Base-by-base conservation (phyloP, 2,113 vertebrate genomes). In the Gila orcuttii region DNA sequence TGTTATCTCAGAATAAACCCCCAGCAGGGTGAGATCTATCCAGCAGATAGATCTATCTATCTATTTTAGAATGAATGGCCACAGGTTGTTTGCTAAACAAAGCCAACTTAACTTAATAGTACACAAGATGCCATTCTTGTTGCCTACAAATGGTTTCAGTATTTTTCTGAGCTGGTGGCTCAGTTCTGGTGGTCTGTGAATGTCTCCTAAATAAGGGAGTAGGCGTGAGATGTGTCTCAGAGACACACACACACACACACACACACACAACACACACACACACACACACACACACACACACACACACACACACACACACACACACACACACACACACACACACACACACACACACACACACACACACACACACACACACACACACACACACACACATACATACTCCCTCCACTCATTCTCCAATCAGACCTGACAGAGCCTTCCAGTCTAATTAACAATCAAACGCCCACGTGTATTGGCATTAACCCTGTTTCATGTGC, bases 381-480 rank as follows among this genome's bases (percentile, higher is more conserved):
- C 33, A 36, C 33, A 36, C 33, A 36, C 36, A 36, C 36, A 36
- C 36, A 36, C 36, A 36, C 39, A 39, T 87, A 91, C 83, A 92
- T 92, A 92, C 89, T 87, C 88, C 90, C 86, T 69, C 50, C 50
- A 52, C 50, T 5, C 50, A 52, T 52, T 52, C 15, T 52, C 87
- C 89, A 86, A 95, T 94, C 92, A 91, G 91, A 92, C 91, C 90
- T 94, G 93, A 95, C 93, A 93, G 90, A 92, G 92, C 92, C 93
- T 94, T 95, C 93, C 92, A 93, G 91, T 93, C 93, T 92, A 92
- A 94, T 95, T 94, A 94, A 90, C 89, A 94, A 83, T 92, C 91
- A 89, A 79, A 88, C 90, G 91, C 90, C 82, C 87, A 89, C 87
- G 55, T 66, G 89, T 91, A 90, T 89, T 62, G 90, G 91, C 88